Percentiles rank a stretch among this genome's conserved stretches.
Evolutionary conservation across 2,797 vertebrate genomes (phyloP).

Genomic region (Chelon auratus): DNA sequence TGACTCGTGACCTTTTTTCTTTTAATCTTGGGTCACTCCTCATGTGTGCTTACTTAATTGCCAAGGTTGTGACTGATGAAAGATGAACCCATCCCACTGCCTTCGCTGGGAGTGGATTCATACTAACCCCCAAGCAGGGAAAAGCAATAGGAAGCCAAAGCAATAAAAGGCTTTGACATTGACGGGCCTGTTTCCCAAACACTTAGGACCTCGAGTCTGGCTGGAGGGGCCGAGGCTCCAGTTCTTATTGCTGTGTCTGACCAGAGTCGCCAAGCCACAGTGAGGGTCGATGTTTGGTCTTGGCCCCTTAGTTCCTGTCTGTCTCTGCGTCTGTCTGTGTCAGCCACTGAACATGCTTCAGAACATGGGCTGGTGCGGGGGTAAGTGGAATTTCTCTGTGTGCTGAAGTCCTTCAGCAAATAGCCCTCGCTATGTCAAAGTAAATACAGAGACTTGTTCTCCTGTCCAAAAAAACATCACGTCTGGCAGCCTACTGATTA

Average conservation of each 20-base stretch:
- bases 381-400: constrained; percentile 84
- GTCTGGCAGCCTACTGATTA: constrained; percentile 17
- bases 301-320: constrained; percentile 58
- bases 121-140: constrained; percentile 72
- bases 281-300: constrained; percentile 64
- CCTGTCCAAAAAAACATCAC: not conserved
- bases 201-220: constrained; percentile 77
- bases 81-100: constrained; percentile 66
- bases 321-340: constrained; percentile 35
- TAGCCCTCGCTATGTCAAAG: constrained; percentile 75
- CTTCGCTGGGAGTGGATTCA: constrained; percentile 60
- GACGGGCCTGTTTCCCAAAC: constrained; percentile 82
- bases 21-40: constrained; percentile 63
- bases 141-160: constrained; percentile 83
- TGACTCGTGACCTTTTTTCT: constrained; percentile 50
- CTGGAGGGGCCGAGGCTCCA: constrained; percentile 71
- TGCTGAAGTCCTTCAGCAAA: constrained; percentile 81
- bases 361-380: constrained; percentile 56
- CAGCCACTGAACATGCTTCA: constrained; percentile 43
- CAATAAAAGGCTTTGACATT: constrained; percentile 83
- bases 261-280: constrained; percentile 72
- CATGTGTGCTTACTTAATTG: constrained; percentile 72
- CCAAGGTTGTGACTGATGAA: constrained; percentile 73
- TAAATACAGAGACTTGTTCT: constrained; percentile 58
- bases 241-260: constrained; percentile 79